A percentile compares a stretch with the other conserved stretches of the same genome.
phyloP scores from a whole-genome alignment of 1,140 invertebrate genomes.

The Sarcophaga bullata region DNA sequence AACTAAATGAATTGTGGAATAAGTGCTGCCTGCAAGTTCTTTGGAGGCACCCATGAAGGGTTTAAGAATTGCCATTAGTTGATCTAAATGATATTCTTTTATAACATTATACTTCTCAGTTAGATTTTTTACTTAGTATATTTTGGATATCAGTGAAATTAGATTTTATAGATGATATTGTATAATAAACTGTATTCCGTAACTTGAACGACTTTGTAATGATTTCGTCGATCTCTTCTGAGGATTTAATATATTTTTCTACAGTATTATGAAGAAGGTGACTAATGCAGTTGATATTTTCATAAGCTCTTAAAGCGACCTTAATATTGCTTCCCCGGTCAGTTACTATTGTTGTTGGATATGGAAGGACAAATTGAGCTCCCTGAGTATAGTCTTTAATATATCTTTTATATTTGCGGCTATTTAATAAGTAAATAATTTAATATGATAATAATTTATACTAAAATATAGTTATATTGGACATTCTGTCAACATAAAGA shows the following conservation, averaged over 20 bases:
- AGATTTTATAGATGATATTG: neutral
- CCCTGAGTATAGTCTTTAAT: too few species aligned
- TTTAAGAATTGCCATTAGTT: constrained; percentile 16
- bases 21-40: too few species aligned
- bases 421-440: too few species aligned
- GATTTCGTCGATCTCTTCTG: too few species aligned
- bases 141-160: constrained; percentile 29
- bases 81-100: constrained; percentile 26
- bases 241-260: constrained; percentile 24
- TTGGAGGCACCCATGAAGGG: too few species aligned
- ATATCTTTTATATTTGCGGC: too few species aligned
- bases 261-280: constrained; percentile 29
- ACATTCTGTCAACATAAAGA: too few species aligned
- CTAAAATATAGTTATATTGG: too few species aligned
- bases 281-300: constrained; percentile 22
- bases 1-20: too few species aligned
- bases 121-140: constrained; percentile 3
- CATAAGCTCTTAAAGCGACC: constrained; percentile 5
- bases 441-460: too few species aligned
- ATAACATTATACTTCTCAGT: constrained; percentile 5
- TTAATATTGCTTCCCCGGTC: constrained; percentile 27
- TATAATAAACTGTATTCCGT: constrained; percentile 34
- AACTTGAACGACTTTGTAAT: too few species aligned
- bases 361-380: too few species aligned
- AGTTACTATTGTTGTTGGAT: neutral